These are phyloP conservation scores for Atta colombica DNA, from an alignment of 1,140 invertebrate genomes.

Conservation along the genomic window DNA sequence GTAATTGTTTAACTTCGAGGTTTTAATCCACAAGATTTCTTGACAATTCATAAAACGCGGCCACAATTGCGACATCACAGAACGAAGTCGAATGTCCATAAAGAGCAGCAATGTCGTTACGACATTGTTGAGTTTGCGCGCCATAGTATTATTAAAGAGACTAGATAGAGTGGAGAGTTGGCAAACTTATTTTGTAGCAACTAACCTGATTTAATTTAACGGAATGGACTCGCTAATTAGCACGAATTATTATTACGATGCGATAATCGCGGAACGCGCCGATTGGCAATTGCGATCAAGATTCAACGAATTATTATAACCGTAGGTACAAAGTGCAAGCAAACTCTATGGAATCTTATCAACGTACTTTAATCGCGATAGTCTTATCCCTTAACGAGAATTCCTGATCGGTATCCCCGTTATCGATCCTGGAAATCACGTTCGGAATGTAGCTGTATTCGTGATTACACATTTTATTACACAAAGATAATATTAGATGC, in stretches of 20 bases:
- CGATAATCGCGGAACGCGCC: constrained; percentile 5
- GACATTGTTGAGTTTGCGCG: constrained; percentile 30
- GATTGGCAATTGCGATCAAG: constrained; percentile 21
- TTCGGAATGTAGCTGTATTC: constrained; percentile 49
- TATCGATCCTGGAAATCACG: constrained; percentile 73
- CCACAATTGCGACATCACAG: constrained; percentile 18
- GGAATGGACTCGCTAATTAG: constrained; percentile 35
- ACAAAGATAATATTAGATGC: not conserved
- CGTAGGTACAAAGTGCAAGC: constrained; percentile 32
- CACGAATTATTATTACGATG: constrained; percentile 45
- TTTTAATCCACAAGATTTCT: not conserved
- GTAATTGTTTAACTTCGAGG: not conserved
- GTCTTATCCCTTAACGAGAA: constrained; percentile 67
- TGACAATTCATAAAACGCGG: constrained; percentile 27
- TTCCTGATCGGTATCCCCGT: constrained; percentile 69
- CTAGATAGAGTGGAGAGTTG: not conserved
- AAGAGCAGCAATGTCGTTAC: constrained; percentile 22
- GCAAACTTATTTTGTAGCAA: not conserved
- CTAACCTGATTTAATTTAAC: constrained; percentile 36
- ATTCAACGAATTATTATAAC: constrained; percentile 24
- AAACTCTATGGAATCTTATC: constrained; percentile 1
- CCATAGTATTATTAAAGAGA: constrained; percentile 33
- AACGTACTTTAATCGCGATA: constrained; percentile 40
- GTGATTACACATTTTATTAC: constrained; percentile 50
- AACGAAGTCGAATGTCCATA: constrained; percentile 42